These are phyloP conservation scores for Emydura subglobosa DNA, from an alignment of 2,113 vertebrate species.

Conservation along the genomic window DNA sequence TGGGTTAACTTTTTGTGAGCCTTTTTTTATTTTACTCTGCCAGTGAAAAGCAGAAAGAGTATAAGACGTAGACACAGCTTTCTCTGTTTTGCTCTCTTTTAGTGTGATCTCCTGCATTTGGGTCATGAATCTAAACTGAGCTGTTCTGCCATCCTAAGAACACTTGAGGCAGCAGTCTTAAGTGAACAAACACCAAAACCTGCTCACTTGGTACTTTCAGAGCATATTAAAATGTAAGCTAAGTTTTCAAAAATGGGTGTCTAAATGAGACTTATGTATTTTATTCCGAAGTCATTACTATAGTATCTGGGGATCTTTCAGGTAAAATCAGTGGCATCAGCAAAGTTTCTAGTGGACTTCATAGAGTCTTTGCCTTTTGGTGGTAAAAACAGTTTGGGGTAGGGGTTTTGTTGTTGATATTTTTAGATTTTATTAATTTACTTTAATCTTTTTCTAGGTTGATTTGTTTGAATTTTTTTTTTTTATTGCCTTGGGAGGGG, in stretches of 20 bases:
- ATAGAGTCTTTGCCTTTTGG: background rate
- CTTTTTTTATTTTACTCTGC: background rate
- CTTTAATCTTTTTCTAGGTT: background rate
- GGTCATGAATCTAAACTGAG: fast-evolving
- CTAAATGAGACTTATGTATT: background rate
- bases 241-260: background rate
- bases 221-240: background rate
- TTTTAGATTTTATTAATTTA: background rate
- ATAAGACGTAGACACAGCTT: background rate
- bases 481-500: background rate
- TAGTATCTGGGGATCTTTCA: background rate
- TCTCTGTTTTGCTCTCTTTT: conserved; percentile 1
- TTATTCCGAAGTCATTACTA: fast-evolving
- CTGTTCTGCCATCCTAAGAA: background rate
- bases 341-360: background rate
- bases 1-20: background rate
- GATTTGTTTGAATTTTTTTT: background rate
- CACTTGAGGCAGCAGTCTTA: background rate
- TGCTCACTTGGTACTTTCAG: background rate
- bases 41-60: background rate
- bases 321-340: background rate
- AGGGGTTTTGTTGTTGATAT: background rate
- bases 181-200: conserved; percentile 4
- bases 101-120: background rate
- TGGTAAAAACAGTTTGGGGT: background rate